phyloP scores from a whole-genome alignment of 2,888 invertebrate genomes.

The Timema podura region DNA sequence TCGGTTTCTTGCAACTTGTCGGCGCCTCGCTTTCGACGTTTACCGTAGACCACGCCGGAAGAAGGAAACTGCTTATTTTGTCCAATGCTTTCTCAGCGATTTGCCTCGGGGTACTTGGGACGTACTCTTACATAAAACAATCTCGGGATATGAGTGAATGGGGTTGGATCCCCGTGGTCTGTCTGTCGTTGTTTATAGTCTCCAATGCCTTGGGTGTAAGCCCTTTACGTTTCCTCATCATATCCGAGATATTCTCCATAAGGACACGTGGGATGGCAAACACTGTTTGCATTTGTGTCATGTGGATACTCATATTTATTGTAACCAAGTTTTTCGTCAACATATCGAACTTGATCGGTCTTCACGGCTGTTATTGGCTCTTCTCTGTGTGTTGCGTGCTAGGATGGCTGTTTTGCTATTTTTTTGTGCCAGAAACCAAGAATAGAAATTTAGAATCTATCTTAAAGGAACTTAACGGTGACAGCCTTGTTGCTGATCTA shows the following conservation, averaged over 20 bases:
- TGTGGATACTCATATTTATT: background rate
- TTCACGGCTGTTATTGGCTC: conserved; percentile 43
- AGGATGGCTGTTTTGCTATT: conserved; percentile 40
- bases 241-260: background rate
- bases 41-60: background rate
- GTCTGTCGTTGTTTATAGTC: background rate
- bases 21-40: background rate
- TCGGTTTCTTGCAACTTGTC: conserved; percentile 39
- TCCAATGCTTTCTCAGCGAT: conserved; percentile 38
- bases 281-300: conserved; percentile 42
- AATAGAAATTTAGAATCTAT: conserved; percentile 46
- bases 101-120: conserved; percentile 41
- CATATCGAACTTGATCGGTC: conserved; percentile 42
- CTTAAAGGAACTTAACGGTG: conserved; percentile 36
- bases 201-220: background rate
- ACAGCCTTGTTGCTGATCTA: background rate
- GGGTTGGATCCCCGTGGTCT: conserved; percentile 9
- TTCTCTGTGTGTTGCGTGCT: conserved; percentile 43
- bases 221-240: conserved; percentile 1
- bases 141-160: background rate
- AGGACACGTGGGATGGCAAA: conserved; percentile 33
- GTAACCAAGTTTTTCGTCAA: conserved; percentile 44
- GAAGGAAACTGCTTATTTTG: conserved; percentile 1
- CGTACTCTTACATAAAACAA: conserved; percentile 41
- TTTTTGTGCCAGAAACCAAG: conserved; percentile 47